phyloP scores from a whole-genome alignment of 2,888 invertebrate species.

The Oconnorella tubifera region DNA sequence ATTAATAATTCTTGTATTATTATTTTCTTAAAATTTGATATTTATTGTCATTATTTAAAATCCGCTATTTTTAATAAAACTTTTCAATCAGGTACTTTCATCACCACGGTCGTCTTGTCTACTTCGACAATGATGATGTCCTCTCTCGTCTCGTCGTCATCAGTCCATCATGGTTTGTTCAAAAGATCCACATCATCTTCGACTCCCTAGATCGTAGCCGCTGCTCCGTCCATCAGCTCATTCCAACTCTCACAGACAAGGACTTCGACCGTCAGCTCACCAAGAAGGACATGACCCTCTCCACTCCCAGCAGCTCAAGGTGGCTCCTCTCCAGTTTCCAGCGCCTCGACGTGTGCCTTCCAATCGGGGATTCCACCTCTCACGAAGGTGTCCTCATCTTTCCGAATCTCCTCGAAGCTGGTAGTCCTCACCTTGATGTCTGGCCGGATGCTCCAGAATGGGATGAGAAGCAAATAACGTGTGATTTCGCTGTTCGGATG shows the following conservation, averaged over 20 bases:
- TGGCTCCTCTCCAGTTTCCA: constrained; percentile 38
- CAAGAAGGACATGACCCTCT: constrained; percentile 17
- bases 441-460: constrained; percentile 41
- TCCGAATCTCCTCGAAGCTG: constrained; percentile 36
- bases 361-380: constrained; percentile 21
- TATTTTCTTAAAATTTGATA: too few relatives aligned
- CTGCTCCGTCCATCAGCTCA: constrained; percentile 21
- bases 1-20: too few relatives aligned
- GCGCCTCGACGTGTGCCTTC: constrained; percentile 35
- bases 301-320: constrained; percentile 31
- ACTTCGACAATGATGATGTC: constrained; percentile 34
- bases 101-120: constrained; percentile 37
- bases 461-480: constrained; percentile 41
- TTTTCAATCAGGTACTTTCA: constrained; percentile 31
- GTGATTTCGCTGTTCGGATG: constrained; percentile 33
- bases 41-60: too few relatives aligned
- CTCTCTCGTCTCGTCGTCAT: constrained; percentile 36
- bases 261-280: constrained; percentile 37
- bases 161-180: constrained; percentile 39
- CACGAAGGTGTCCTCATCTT: constrained; percentile 28
- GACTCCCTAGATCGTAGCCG: constrained; percentile 30
- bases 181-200: constrained; percentile 29
- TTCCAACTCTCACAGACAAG: constrained; percentile 32
- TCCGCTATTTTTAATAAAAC: too few relatives aligned
- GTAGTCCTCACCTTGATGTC: constrained; percentile 35